Conservation (phyloP, 2,888 invertebrate genomes). For the Luperina testacea region DNA sequence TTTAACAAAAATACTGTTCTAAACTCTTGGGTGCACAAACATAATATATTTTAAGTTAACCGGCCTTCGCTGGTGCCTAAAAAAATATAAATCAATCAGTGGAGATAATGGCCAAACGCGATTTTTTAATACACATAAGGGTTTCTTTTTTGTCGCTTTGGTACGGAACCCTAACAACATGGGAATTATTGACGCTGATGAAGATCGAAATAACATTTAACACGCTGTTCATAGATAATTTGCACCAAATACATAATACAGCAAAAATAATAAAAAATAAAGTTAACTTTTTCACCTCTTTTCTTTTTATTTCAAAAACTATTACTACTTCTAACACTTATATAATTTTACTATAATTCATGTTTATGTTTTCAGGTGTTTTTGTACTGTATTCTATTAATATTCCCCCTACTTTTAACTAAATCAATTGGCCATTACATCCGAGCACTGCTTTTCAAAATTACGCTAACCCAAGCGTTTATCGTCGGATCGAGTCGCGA, state of each 20-base stretch:
- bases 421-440: slow-evolving; percentile 78
- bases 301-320: slow-evolving; percentile 31
- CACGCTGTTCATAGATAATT: not conserved
- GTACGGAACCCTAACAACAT: not conserved
- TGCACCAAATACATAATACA: not conserved
- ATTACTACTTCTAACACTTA: slow-evolving; percentile 47
- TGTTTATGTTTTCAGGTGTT: slow-evolving; percentile 86
- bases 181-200: not conserved
- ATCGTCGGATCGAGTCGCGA: slow-evolving; percentile 40
- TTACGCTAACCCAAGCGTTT: slow-evolving; percentile 62
- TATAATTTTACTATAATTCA: slow-evolving; percentile 67
- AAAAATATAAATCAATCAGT: not conserved
- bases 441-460: slow-evolving; percentile 87
- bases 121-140: not conserved
- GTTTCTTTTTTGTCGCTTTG: not conserved
- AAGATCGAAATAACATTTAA: not conserved
- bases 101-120: not conserved
- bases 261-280: not conserved
- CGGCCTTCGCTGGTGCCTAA: slow-evolving; percentile 2
- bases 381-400: slow-evolving; percentile 73
- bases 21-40: not conserved
- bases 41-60: not conserved
- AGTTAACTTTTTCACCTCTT: slow-evolving; percentile 1
- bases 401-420: slow-evolving; percentile 79
- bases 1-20: not conserved